Base-by-base conservation (phyloP, 2,888 invertebrate species). In the Cephalotes varians region DNA sequence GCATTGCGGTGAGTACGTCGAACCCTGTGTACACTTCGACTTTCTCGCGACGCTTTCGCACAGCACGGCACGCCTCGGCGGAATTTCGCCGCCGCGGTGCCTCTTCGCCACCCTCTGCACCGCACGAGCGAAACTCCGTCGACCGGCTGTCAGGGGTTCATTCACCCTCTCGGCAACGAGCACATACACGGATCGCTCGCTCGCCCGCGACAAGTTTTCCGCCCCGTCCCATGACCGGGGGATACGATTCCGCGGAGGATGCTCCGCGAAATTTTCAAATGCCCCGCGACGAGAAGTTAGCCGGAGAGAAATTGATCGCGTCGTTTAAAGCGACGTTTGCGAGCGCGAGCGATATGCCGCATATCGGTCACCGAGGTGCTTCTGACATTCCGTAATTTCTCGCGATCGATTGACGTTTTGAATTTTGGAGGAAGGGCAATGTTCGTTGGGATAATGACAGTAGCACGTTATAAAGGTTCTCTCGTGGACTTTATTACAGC, bases 1-100 rank as follows among this genome's bases (percentile, higher is more conserved):
- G 91, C 92, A 93, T 93, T 92, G 92, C 93, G 93, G 93, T 93
- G 87, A 92, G 92, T 93, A 88, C 82, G 60, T 80, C 21, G 67
- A 83, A 82, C 82, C 37, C 82, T 77, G 34, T 56, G n/a, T 49
- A 28, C 49, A 51, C 62, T 74, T 51, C 2, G 64, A 21, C 44
- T 44, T 65, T 56, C 28, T 67, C 79, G 67, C 77, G 56, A 67
- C 67, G 67, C 65, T 44, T 54, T 21, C 18, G 37, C 25, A 21
- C 73, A 3, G 5, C 28, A 31, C 54, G 31, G n/a, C 56, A 60
- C 79, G 71, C 56, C 69, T 71, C 58, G 65, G 10, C 47, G 71
- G 83, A 64, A 82, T 65, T 56, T 40, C 44, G 21, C 25, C 15
- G 65, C 37, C 21, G 34, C 18, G 15, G 37, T 3, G 2, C 15